Percentiles rank a stretch among this genome's conserved stretches.
Evolutionary conservation across 2,797 vertebrate genomes (phyloP).

Genomic region (Borostomias antarcticus): DNA sequence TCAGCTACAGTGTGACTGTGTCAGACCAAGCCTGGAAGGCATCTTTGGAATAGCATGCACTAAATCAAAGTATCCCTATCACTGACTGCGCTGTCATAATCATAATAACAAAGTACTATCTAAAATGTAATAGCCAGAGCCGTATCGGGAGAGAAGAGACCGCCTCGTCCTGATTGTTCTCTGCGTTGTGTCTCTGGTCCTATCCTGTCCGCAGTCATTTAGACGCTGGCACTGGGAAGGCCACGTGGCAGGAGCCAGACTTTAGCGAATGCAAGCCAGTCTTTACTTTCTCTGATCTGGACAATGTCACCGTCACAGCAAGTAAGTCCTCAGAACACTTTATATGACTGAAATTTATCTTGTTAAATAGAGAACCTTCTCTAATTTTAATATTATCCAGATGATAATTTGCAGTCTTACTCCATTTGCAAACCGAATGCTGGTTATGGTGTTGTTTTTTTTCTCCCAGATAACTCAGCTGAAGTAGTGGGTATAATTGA

Average conservation of each 20-base stretch:
- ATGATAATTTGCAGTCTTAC: too few relatives aligned
- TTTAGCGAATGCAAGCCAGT: conserved; percentile 60
- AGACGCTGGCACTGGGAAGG: conserved; percentile 57
- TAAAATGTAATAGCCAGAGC: too few relatives aligned
- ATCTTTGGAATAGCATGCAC: too few relatives aligned
- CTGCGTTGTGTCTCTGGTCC: not conserved
- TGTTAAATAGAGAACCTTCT: too few relatives aligned
- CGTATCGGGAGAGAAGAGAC: too few relatives aligned
- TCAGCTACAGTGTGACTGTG: too few relatives aligned
- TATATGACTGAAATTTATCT: not conserved
- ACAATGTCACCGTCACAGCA: conserved; percentile 68
- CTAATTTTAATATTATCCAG: too few relatives aligned
- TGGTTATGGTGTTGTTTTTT: not conserved
- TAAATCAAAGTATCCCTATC: too few relatives aligned
- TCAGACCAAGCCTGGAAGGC: too few relatives aligned
- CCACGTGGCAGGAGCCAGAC: conserved; percentile 67
- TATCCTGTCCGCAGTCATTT: conserved; percentile 59
- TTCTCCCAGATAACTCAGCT: conserved; percentile 76
- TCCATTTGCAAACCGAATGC: too few relatives aligned
- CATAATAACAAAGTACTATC: too few relatives aligned
- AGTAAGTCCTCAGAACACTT: conserved; percentile 56
- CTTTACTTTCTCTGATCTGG: conserved; percentile 62
- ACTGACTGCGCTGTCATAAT: too few relatives aligned
- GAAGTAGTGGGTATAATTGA: conserved; percentile 80
- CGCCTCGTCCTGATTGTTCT: not conserved